These are phyloP conservation scores for Eufriesea mexicana DNA, from an alignment of 1,140 invertebrate genomes.

Conservation along the genomic window DNA sequence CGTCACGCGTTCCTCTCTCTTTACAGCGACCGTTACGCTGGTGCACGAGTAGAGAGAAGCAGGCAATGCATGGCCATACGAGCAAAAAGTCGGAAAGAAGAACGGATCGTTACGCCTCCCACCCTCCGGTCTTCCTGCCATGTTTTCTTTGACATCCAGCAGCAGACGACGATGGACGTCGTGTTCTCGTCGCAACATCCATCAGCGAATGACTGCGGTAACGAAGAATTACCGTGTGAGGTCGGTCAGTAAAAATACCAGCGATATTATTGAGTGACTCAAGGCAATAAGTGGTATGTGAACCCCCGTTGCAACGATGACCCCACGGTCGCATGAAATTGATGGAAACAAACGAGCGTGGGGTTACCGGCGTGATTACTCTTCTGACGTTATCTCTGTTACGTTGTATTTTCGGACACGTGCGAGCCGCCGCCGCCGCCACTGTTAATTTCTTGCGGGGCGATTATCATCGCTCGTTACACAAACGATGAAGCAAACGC, in stretches of 20 bases:
- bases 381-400: conserved; percentile 29
- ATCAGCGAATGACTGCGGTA: conserved; percentile 2
- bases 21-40: conserved; percentile 49
- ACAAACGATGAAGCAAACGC: background rate
- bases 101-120: background rate
- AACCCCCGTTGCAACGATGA: conserved; percentile 11
- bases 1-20: conserved; percentile 63
- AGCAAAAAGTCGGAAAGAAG: conserved; percentile 14
- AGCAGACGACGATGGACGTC: conserved; percentile 5
- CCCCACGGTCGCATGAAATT: conserved; percentile 14
- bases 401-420: conserved; percentile 43
- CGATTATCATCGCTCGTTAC: conserved; percentile 40
- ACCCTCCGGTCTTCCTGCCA: background rate
- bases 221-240: conserved; percentile 37
- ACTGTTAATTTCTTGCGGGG: conserved; percentile 22
- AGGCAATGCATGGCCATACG: background rate
- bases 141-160: no score
- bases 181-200: conserved; percentile 1
- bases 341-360: conserved; percentile 50
- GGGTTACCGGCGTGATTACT: conserved; percentile 39
- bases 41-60: background rate
- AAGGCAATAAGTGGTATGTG: conserved; percentile 16
- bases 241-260: conserved; percentile 50
- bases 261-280: conserved; percentile 41
- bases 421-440: background rate